A percentile compares a stretch with the other conserved stretches of the same genome.
Evolutionary conservation across 2,888 invertebrate species (phyloP).

Genomic region (Acanthopleura granulata): DNA sequence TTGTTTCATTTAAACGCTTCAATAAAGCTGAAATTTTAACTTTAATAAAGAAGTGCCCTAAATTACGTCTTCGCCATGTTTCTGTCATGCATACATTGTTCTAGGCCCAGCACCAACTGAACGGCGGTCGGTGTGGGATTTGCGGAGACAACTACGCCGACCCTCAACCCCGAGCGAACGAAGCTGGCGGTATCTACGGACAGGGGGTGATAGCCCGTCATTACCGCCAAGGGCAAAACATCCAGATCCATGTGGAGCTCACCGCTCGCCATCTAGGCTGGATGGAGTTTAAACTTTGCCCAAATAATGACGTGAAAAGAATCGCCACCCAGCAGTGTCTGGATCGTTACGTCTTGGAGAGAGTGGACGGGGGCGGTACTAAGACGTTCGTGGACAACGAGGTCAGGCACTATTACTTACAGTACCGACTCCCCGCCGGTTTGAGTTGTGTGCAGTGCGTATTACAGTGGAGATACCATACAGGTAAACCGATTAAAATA

Average conservation of each 20-base stretch:
- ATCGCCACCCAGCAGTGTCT: conserved; percentile 1
- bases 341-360: background rate
- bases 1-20: too few species aligned
- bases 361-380: background rate
- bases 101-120: background rate
- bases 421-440: background rate
- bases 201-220: background rate
- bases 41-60: too few species aligned
- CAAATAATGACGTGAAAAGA: background rate
- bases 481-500: background rate
- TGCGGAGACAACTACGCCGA: conserved; percentile 14
- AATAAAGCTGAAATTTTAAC: too few species aligned
- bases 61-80: too few species aligned
- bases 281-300: conserved; percentile 3
- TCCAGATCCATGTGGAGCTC: background rate
- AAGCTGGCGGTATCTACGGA: background rate
- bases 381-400: background rate
- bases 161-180: background rate
- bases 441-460: conserved; percentile 6
- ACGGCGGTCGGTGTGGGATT: conserved; percentile 11
- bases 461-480: conserved; percentile 8
- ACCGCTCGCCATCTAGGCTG: conserved; percentile 14
- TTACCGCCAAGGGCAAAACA: background rate
- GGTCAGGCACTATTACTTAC: background rate
- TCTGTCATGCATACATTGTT: too few species aligned